Evolutionary conservation across 2,888 invertebrate genomes (phyloP).

Genomic region (Aspidiotus rigidus): DNA sequence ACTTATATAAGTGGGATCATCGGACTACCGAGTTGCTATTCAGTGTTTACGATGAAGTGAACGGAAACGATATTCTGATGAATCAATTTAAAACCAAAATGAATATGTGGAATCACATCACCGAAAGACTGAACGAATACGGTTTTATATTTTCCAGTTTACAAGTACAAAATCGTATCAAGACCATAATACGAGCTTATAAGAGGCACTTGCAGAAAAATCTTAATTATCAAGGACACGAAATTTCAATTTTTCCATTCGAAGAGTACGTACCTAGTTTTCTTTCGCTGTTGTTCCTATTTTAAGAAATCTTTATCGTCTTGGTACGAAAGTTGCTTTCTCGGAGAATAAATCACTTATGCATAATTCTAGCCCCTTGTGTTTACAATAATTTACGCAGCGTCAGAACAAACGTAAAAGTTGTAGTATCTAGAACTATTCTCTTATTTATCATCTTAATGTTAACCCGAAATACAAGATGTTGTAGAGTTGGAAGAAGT

Average conservation of each 20-base stretch:
- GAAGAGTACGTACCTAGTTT: background rate
- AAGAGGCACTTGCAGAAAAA: background rate
- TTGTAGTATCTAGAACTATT: too few relatives aligned
- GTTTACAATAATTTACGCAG: too few relatives aligned
- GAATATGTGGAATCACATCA: background rate
- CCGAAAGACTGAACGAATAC: background rate
- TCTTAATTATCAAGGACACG: background rate
- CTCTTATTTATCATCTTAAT: too few relatives aligned
- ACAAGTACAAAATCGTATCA: background rate
- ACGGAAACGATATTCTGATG: background rate
- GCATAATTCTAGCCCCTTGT: too few relatives aligned
- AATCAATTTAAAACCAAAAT: background rate
- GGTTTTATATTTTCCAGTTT: background rate
- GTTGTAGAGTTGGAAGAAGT: too few relatives aligned
- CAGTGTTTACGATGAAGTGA: background rate
- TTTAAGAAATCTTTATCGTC: too few relatives aligned
- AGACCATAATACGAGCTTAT: background rate
- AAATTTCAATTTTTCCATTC: background rate
- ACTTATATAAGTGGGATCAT: background rate
- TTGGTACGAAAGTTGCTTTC: too few relatives aligned
- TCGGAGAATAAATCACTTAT: too few relatives aligned
- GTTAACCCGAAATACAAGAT: too few relatives aligned
- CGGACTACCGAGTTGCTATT: background rate
- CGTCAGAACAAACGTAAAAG: too few relatives aligned
- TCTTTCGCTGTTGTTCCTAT: too few relatives aligned